Base-by-base conservation (phyloP, 2,888 invertebrate species). In the Galerucella nymphaeae region DNA sequence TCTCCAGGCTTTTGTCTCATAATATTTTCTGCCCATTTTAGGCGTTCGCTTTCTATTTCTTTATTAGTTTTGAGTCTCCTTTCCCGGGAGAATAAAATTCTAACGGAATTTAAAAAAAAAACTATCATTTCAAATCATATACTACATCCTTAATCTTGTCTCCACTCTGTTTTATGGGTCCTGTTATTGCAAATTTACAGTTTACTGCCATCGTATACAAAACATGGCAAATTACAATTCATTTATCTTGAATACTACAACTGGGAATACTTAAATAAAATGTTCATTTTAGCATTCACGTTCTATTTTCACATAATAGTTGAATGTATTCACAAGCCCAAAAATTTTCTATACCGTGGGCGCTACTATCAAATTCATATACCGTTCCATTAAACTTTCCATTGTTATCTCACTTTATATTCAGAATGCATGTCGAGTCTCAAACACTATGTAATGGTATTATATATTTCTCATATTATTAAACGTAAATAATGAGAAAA, bases 311-410 rank as follows among this genome's bases (percentile, higher is more conserved):
- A 53, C 45, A 69, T 48, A 64, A 64, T 64, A 50, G 64, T 50
- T 64, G 23, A 69, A 53, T 30, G 50, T 62, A 70, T 65, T 70
- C 48, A 65, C 70, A 71, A 71, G 66, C 59, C 71, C 66, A 61
- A 61, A 53, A 65, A 55, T 62, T 64, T 71, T 66, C 61, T 66
- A 55, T 66, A 66, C 55, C 66, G 71, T 71, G 71, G 71, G 75
- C 68, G 68, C 76, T 74, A 74, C 71, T 76, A 74, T 76, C 76
- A 70, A 74, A 76, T 76, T 76, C 76, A 71, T 69, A 70, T 64
- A 72, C 72, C 72, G 75, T 76, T 67, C 59, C 75, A 69, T 76
- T 75, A 64, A 62, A 75, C 73, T 73, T 71, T 73, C 71, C 71
- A 73, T 75, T 73, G 73, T 72, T 71, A 67, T 64, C 63, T 66